phyloP scores from a whole-genome alignment of 1,140 invertebrate species.

The Rhynchophorus ferrugineus region DNA sequence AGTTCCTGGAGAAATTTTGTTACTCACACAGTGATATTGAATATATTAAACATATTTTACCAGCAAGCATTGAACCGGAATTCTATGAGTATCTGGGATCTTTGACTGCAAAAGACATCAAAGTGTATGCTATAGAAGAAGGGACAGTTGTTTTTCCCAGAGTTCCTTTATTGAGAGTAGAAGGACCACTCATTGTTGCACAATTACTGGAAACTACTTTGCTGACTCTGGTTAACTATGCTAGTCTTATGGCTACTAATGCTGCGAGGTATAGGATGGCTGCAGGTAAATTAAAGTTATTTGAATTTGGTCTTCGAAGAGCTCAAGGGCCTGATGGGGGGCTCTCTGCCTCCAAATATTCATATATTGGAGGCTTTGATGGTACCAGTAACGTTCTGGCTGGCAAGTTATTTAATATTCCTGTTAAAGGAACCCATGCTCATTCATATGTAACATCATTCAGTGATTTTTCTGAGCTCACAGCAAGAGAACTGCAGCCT shows the following conservation, averaged over 20 bases:
- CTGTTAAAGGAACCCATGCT: slow-evolving; percentile 95
- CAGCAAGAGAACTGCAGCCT: slow-evolving; percentile 53
- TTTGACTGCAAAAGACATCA: slow-evolving; percentile 78
- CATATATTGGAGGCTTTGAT: slow-evolving; percentile 97
- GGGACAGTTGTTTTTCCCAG: slow-evolving; percentile 97
- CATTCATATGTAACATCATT: slow-evolving; percentile 98
- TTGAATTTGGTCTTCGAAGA: slow-evolving; percentile 95
- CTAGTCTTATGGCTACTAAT: slow-evolving; percentile 97
- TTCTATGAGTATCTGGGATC: slow-evolving; percentile 85
- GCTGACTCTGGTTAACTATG: slow-evolving; percentile 93
- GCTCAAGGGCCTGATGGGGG: slow-evolving; percentile 98
- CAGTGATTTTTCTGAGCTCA: slow-evolving; percentile 64
- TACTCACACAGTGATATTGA: slow-evolving; percentile 93
- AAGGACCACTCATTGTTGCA: slow-evolving; percentile 87
- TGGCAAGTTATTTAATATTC: slow-evolving; percentile 96
- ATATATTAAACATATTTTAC: slow-evolving; percentile 81
- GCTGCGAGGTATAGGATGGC: slow-evolving; percentile 93
- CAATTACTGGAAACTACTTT: slow-evolving; percentile 96
- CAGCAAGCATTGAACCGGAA: slow-evolving; percentile 72
- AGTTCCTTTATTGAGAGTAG: slow-evolving; percentile 80
- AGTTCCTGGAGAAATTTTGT: slow-evolving; percentile 90
- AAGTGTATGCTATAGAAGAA: slow-evolving; percentile 86
- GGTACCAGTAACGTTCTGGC: slow-evolving; percentile 97
- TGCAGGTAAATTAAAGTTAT: slow-evolving; percentile 72
- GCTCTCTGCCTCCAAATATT: slow-evolving; percentile 94